Evolutionary conservation across 1,140 invertebrate species (phyloP), one percentile per base, ranked within the genome.

Genomic region (Radopholus similis): DNA sequence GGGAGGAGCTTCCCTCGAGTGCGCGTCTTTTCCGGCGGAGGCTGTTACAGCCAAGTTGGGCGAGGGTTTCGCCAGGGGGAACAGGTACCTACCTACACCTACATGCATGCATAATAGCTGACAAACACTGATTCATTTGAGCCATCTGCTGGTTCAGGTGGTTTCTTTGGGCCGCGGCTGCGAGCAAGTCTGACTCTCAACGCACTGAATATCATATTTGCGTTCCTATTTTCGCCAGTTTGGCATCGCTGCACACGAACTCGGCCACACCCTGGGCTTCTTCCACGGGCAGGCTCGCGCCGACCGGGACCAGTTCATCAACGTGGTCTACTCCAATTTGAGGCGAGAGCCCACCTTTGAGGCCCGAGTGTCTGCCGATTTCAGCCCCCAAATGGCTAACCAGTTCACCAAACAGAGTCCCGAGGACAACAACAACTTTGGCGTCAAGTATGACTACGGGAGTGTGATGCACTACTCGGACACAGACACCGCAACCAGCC

Each of bases 401-500:
- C 70, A 72, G 54, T 72, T 72, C 55, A 34, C 49, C 6, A 74
- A 74, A 54, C 70, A 72, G 55, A 55, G 30, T 21, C 26, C 23
- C 6, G 30, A 34, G 28, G 68, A 47, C 30, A 72, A 72, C 47
- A 42, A 76, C 58, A 72, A 72, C 37, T 74, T 68, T 47, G 72
- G 72, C 23, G 55, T 72, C 21, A 58, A 38, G 21, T 72, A 72
- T 44, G 70, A 72, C 53, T 72, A 73, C 51, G 70, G 70, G 38
- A 70, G 68, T 26, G 64, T 65, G 6, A 71, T 71, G 69, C 69
- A 71, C 32, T 71, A 71, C 35, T 70, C 69, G 6, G 69, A 71
- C 57, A 72, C 64, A 21, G 47, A 71, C 28, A 34, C 38, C 21
- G 28, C 55, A 23, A 56, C 49, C 13, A 65, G 56, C 38, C 53